Percentiles rank a stretch among this genome's conserved stretches.
These are phyloP conservation scores for Peromyscus attwateri DNA, from an alignment of 2,797 vertebrate species.

Conservation along the genomic window DNA sequence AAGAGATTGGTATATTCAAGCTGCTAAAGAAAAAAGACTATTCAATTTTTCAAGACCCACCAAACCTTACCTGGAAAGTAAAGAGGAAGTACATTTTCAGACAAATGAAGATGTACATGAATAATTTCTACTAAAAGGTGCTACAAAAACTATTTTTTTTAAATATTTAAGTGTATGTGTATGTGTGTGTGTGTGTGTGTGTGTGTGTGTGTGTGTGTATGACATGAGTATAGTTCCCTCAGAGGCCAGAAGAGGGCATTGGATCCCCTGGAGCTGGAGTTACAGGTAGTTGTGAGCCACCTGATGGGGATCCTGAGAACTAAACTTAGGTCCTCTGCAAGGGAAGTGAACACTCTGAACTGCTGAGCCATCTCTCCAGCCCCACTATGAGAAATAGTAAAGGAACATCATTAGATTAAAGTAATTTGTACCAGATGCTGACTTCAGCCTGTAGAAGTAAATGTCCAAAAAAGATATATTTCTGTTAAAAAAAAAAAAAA, in stretches of 20 bases:
- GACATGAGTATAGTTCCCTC: background rate
- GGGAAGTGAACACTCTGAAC: background rate
- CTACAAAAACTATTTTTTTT: background rate
- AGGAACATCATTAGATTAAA: background rate
- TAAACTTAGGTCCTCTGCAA: too few relatives aligned
- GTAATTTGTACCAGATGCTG: background rate
- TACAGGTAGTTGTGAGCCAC: too few relatives aligned
- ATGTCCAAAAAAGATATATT: background rate
- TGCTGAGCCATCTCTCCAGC: background rate
- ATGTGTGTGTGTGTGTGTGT: background rate
- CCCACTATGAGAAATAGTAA: background rate
- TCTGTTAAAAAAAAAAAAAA: background rate
- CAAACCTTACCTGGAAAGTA: background rate
- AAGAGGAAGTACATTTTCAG: background rate
- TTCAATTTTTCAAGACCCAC: background rate
- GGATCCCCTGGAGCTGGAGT: background rate
- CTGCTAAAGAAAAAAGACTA: background rate
- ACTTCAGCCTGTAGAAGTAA: background rate
- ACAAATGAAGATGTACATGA: background rate
- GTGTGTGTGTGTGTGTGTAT: background rate
- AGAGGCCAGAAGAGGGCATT: background rate
- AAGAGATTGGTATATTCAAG: background rate
- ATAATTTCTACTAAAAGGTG: background rate
- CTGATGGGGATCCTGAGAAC: too few relatives aligned
- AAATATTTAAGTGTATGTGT: too few relatives aligned